Conservation (phyloP, 2,888 invertebrate genomes). For the Julus scanicus region DNA sequence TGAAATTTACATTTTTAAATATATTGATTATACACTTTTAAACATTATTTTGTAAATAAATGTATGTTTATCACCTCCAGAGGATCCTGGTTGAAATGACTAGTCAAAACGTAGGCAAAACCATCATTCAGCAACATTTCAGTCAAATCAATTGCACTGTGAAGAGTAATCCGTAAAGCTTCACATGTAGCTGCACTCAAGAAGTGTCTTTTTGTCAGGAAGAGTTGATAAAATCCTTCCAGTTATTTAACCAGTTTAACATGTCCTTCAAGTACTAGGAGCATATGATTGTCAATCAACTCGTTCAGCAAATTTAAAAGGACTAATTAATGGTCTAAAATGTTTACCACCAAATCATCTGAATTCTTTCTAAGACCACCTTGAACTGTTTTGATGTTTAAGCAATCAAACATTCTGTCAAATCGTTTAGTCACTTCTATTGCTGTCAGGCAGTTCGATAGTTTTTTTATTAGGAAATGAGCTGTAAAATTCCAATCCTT, state of each 20-base stretch:
- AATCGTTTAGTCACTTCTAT: no score
- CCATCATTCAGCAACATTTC: not conserved
- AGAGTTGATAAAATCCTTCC: not conserved
- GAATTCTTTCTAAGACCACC: no score
- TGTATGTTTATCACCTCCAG: not conserved
- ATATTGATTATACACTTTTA: not conserved
- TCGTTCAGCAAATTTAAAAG: no score
- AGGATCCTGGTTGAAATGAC: not conserved
- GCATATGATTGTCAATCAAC: not conserved
- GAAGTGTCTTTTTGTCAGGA: not conserved
- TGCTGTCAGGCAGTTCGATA: no score
- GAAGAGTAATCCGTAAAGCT: not conserved
- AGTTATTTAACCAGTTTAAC: not conserved
- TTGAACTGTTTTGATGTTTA: no score
- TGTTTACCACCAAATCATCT: not conserved
- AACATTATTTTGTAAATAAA: not conserved
- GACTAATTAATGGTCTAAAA: not conserved
- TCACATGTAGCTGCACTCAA: not conserved
- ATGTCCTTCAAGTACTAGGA: not conserved
- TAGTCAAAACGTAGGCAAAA: conserved; percentile 16
- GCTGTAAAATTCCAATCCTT: no score
- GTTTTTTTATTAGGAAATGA: no score
- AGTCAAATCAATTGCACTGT: conserved; percentile 27
- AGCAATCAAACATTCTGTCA: no score
- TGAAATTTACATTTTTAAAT: not conserved